A percentile compares a stretch with the other conserved stretches of the same genome.
Evolutionary conservation across 2,888 invertebrate genomes (phyloP).

Genomic region (Ryuthela nishihirai): DNA sequence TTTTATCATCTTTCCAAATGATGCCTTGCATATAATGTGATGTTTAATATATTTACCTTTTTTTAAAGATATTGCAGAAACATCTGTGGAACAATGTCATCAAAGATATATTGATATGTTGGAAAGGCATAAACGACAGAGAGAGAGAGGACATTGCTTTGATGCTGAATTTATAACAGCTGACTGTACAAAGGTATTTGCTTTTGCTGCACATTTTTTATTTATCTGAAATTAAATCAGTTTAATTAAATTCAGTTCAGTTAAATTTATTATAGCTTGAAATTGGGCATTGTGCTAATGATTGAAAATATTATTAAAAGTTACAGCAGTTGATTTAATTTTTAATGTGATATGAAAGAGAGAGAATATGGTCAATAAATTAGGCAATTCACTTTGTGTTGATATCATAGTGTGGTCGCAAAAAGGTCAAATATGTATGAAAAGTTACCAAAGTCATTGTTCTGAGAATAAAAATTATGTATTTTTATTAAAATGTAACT

Average conservation of each 20-base stretch:
- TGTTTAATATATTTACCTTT: background rate
- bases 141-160: conserved; percentile 54
- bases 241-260: background rate
- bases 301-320: background rate
- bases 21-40: too few species aligned
- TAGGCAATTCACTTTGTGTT: too few species aligned
- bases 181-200: conserved; percentile 76
- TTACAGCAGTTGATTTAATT: background rate
- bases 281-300: background rate
- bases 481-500: too few species aligned
- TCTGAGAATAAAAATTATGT: too few species aligned
- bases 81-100: conserved; percentile 87
- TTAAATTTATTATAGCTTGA: background rate
- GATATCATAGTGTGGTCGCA: too few species aligned
- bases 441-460: too few species aligned
- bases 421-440: too few species aligned
- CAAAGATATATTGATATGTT: conserved; percentile 72
- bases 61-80: conserved; percentile 73
- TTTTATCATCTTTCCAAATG: too few species aligned
- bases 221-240: background rate
- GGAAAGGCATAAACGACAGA: conserved; percentile 38
- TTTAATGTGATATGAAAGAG: background rate
- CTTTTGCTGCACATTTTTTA: background rate
- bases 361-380: too few species aligned
- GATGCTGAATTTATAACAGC: conserved; percentile 85